Conservation (phyloP, 35 echinoderm and acorn worm genomes). For the Nesometra sesokonis region DNA sequence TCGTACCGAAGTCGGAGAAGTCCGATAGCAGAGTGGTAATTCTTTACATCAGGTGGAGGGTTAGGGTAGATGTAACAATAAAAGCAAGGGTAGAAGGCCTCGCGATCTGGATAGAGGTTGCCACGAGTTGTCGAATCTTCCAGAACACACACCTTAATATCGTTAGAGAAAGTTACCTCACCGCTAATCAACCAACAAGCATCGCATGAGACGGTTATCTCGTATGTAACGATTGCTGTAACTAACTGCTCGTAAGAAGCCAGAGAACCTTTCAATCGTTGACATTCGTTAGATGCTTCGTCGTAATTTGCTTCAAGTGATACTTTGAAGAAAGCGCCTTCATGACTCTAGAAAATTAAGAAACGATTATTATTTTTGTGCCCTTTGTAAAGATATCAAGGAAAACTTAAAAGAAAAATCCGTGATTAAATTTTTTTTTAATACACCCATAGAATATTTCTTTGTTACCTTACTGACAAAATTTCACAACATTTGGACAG, state of each 20-base stretch:
- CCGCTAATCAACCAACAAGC: background rate
- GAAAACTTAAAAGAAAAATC: no score
- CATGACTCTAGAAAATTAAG: background rate
- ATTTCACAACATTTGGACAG: no score
- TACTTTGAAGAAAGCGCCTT: background rate
- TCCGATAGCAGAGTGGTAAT: background rate
- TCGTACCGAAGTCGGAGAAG: background rate
- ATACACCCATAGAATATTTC: no score
- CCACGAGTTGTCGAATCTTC: background rate
- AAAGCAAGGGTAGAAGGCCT: background rate
- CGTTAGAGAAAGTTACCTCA: background rate
- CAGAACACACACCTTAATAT: background rate
- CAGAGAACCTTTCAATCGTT: background rate
- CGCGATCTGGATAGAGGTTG: background rate
- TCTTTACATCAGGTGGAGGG: background rate
- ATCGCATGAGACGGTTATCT: background rate
- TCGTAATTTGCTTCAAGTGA: background rate
- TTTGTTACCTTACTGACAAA: no score
- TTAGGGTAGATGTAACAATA: background rate
- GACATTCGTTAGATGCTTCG: background rate
- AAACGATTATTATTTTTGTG: no score
- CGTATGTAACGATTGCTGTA: background rate
- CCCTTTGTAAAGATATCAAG: no score
- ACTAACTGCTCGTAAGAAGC: background rate
- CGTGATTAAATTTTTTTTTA: no score